Evolutionary conservation across 1,140 invertebrate genomes (phyloP).

Genomic region (Drosophila oshimai): DNA sequence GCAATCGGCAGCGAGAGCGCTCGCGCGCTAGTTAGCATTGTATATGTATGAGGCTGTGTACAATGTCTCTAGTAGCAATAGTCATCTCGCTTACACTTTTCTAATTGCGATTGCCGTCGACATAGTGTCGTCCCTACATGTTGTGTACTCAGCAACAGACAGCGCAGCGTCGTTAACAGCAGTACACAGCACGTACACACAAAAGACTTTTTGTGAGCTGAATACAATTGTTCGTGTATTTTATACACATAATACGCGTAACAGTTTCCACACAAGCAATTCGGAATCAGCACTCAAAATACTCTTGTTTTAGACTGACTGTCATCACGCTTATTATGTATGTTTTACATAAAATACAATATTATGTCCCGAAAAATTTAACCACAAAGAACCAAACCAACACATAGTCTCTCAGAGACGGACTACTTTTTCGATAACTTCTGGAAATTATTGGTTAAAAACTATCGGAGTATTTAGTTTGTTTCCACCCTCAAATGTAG

Average conservation of each 20-base stretch:
- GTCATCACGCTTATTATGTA: conserved; percentile 35
- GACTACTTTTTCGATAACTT: conserved; percentile 61
- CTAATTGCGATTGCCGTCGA: conserved; percentile 45
- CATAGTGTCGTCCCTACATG: conserved; percentile 38
- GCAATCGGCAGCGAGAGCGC: conserved; percentile 30
- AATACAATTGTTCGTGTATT: conserved; percentile 26
- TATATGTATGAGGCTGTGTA: conserved; percentile 29
- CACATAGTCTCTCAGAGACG: conserved; percentile 65
- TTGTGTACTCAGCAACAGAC: conserved; percentile 46
- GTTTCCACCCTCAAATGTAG: no score
- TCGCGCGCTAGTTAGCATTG: conserved; percentile 42
- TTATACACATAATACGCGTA: conserved; percentile 22
- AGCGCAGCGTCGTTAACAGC: conserved; percentile 40
- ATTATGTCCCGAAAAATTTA: conserved; percentile 49
- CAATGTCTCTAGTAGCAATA: conserved; percentile 39
- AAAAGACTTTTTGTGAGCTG: conserved; percentile 23
- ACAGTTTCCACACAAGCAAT: conserved; percentile 8
- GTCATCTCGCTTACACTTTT: conserved; percentile 54
- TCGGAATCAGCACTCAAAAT: background rate
- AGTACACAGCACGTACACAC: conserved; percentile 45
- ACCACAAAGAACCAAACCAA: conserved; percentile 52
- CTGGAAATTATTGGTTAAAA: background rate
- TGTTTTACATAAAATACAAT: conserved; percentile 44
- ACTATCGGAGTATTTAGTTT: no score
- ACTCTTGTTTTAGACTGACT: conserved; percentile 16